Base-by-base conservation (phyloP, 2,113 vertebrate genomes). In the Mustela nigripes region DNA sequence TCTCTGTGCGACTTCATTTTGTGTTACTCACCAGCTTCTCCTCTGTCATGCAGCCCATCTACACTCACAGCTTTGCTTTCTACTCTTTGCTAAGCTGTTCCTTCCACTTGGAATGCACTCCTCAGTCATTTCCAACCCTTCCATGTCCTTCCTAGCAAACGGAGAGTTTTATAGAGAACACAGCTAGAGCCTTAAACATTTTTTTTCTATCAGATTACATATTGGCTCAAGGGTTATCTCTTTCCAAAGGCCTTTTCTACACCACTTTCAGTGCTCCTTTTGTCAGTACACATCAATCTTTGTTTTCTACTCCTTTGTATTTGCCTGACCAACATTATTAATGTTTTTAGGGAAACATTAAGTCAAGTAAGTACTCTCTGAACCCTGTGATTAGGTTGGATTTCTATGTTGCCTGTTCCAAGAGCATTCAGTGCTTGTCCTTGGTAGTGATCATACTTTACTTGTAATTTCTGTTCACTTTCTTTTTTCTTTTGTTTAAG, bases 321-420 rank as follows among this genome's bases (percentile, higher is more conserved):
- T 91, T 6, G 15, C 1, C 3, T 81, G 53, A 24, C 63, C 33
- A 76, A 48, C 7, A 1, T 16, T 85, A 81, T 50, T 73, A 28
- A 74, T 83, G 15, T 87, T n/a, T 94, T 94, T 56, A 81, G 58
- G 11, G 90, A 48, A 94, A 84, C 50, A 78, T 33, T 92, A 60
- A 92, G 5, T 33, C 42, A 60, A 80, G 39, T 60, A 39, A 91
- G 53, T 1, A 50, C 85, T 92, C 92, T 89, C 31, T 78, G 48
- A 48, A 19, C 22, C 60, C 26, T 3, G 1, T 21, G 58, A 71
- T 81, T 90, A 82, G 56, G 16, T 14, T 96, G 15, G 33, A 24
- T 89, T 97, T 94, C 39, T 33, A 26, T 60, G 24, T 50, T 48
- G 33, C 16, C 69, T 91, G 10, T 24, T 80, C 50, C 31, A 39